A percentile compares a stretch with the other conserved stretches of the same genome.
Evolutionary conservation across 2,113 vertebrate species (phyloP).

Genomic region (Chitala chitala): DNA sequence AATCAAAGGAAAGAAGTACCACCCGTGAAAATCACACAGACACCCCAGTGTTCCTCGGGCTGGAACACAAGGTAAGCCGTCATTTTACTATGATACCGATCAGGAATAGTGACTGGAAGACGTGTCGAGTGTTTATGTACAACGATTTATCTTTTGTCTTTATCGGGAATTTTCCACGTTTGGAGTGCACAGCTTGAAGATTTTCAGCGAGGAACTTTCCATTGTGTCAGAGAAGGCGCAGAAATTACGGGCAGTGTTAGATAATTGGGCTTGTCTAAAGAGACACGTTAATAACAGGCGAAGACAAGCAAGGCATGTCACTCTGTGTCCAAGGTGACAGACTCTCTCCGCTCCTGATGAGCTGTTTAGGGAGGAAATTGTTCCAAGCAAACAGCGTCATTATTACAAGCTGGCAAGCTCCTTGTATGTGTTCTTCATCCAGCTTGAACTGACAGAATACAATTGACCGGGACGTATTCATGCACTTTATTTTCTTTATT

Average conservation of each 20-base stretch:
- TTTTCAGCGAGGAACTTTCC: conserved; percentile 73
- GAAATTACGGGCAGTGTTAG: conserved; percentile 77
- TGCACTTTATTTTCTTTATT: conserved; percentile 78
- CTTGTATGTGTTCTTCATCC: conserved; percentile 69
- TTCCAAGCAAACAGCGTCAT: conserved; percentile 73
- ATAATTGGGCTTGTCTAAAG: conserved; percentile 79
- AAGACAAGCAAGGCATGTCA: conserved; percentile 72
- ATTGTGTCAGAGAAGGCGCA: conserved; percentile 74
- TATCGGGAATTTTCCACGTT: conserved; percentile 63
- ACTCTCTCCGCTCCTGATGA: conserved; percentile 73
- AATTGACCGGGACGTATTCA: conserved; percentile 76
- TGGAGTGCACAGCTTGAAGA: conserved; percentile 64
- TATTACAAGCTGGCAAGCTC: conserved; percentile 70
- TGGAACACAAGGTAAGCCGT: background rate
- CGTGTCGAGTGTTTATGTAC: conserved; percentile 8
- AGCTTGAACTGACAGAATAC: conserved; percentile 76
- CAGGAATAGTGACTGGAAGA: background rate
- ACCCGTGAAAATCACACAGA: background rate
- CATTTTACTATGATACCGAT: background rate
- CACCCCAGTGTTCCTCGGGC: background rate
- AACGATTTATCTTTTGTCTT: conserved; percentile 46
- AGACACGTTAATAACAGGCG: conserved; percentile 77
- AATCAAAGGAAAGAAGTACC: background rate
- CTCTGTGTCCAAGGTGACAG: conserved; percentile 70
- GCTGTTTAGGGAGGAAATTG: conserved; percentile 75